Percentiles rank a stretch among this genome's conserved stretches.
Conservation (phyloP, 2,797 vertebrate genomes). For the Hippopotamyrus pictus region DNA sequence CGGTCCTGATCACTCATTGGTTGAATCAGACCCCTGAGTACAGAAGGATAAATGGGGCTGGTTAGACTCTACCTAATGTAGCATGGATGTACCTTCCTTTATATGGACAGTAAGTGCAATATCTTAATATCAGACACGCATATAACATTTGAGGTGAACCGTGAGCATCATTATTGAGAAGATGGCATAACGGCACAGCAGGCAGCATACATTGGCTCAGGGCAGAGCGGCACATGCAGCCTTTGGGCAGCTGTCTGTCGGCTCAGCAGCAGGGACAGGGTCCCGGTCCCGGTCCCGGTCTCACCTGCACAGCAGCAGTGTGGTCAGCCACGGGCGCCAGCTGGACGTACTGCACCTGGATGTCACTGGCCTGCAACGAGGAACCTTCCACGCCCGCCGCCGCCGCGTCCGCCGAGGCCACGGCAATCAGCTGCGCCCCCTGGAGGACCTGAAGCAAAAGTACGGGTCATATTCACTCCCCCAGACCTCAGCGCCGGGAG, state of each 20-base stretch:
- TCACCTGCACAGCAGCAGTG: conserved; percentile 72
- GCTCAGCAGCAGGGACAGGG: background rate
- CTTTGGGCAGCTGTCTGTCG: background rate
- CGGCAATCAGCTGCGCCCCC: conserved; percentile 89
- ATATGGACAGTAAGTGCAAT: background rate
- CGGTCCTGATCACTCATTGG: background rate
- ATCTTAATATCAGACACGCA: background rate
- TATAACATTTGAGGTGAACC: background rate
- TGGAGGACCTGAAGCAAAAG: conserved; percentile 74
- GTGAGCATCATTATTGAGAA: background rate
- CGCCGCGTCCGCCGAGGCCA: conserved; percentile 82
- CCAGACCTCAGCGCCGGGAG: background rate
- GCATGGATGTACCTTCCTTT: background rate
- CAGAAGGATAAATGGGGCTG: background rate
- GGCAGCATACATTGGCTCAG: background rate
- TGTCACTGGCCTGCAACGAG: conserved; percentile 83
- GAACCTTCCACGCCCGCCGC: conserved; percentile 79
- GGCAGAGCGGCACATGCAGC: background rate
- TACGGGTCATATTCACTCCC: background rate
- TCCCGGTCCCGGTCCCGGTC: conserved; percentile 5
- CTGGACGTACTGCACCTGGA: conserved; percentile 97
- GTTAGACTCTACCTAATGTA: background rate
- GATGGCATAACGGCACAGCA: background rate
- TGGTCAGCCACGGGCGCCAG: conserved; percentile 86
- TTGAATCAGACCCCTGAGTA: background rate